Conservation (phyloP, 2,888 invertebrate genomes). For the Drosophila falleni region DNA sequence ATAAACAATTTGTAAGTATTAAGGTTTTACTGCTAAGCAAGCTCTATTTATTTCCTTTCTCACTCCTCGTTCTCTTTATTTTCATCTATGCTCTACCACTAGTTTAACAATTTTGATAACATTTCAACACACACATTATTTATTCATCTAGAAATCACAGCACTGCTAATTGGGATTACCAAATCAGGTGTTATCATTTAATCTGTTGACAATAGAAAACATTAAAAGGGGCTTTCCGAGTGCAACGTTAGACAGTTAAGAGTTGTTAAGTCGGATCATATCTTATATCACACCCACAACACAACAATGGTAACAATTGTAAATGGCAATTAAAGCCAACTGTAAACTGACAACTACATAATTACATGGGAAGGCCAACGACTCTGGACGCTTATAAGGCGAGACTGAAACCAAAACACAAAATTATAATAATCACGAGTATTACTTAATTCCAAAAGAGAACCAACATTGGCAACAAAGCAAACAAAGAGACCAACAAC, state of each 20-base stretch:
- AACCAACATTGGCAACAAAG: conserved; percentile 15
- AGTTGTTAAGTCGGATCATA: conserved; percentile 15
- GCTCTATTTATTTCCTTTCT: too few relatives aligned
- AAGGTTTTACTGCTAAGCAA: too few relatives aligned
- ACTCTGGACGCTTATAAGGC: conserved; percentile 30
- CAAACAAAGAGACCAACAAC: conserved; percentile 5
- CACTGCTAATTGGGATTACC: conserved; percentile 30
- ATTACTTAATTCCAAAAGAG: conserved; percentile 58
- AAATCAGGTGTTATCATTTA: conserved; percentile 26
- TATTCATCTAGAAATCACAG: background rate
- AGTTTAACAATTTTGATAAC: background rate
- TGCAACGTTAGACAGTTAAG: conserved; percentile 8
- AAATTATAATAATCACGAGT: conserved; percentile 53
- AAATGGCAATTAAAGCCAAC: conserved; percentile 59
- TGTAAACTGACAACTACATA: conserved; percentile 51
- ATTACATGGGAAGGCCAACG: conserved; percentile 56
- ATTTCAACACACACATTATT: conserved; percentile 19
- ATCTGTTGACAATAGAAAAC: conserved; percentile 39
- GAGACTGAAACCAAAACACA: conserved; percentile 13
- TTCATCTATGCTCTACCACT: background rate
- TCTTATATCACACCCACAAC: conserved; percentile 46
- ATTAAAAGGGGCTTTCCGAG: conserved; percentile 1
- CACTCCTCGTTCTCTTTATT: too few relatives aligned
- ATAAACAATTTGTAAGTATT: too few relatives aligned
- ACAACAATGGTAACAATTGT: conserved; percentile 34